Evolutionary conservation across 2,888 invertebrate species (phyloP), one percentile per base, ranked within the genome.

Genomic region (Acrocera orbiculus): DNA sequence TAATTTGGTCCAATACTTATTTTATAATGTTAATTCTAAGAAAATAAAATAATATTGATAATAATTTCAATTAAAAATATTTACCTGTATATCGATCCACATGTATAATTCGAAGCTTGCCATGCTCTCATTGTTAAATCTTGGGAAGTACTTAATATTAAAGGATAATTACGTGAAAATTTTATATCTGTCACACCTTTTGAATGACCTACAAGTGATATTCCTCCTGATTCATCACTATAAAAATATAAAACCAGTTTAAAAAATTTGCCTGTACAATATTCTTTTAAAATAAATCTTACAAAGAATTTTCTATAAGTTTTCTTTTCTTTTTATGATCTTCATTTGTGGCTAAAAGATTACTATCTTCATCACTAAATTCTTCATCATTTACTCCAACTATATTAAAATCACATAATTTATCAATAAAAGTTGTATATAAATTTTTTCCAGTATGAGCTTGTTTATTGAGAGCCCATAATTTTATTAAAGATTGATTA

Each of bases 51-150:
- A n/a, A n/a, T n/a, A n/a, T n/a, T n/a, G n/a, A n/a, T n/a, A n/a
- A n/a, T n/a, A n/a, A n/a, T n/a, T n/a, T n/a, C n/a, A n/a, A n/a
- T n/a, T n/a, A n/a, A n/a, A n/a, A n/a, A 23, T 19, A 36, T 38
- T 39, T 52, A 75, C 75, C 69, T 69, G 51, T 77, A 79, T 44
- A 75, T 61, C 25, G 74, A 70, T 10, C 73, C 71, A 52, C 79
- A 80, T 5, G 68, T 67, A 43, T 74, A 73, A 51, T 71, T 70
- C 27, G 44, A 52, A 3, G 78, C 64, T 44, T 70, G 66, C 83
- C 83, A 85, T 5, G 74, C 73, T 42, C 80, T 64, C 70, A 82
- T 69, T 25, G 78, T 76, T 42, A 66, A 69, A 56, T 89, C 89
- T 50, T 78, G 76, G 3, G 79, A 77, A 2, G 70, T 72, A 4